Percentiles rank a stretch among this genome's conserved stretches.
phyloP scores from a whole-genome alignment of 2,113 vertebrate genomes.

The Agelaius tricolor region DNA sequence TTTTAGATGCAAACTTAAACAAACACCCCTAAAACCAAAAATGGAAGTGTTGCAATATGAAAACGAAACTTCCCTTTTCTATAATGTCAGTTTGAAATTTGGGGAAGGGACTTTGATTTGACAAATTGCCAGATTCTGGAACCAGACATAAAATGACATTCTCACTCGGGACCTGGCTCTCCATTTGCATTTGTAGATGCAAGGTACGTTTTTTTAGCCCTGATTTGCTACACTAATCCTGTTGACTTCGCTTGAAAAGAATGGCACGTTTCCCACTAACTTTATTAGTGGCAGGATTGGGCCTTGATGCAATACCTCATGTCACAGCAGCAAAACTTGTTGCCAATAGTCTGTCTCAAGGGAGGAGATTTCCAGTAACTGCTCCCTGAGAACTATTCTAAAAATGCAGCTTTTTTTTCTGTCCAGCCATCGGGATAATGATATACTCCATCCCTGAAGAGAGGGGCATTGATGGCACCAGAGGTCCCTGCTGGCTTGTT shows the following conservation, averaged over 20 bases:
- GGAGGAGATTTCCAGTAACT: conserved; percentile 66
- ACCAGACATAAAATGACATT: neutral
- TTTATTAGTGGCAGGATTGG: conserved; percentile 63
- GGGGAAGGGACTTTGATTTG: neutral
- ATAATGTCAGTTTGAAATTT: neutral
- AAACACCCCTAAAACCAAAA: neutral
- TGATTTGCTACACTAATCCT: conserved; percentile 26
- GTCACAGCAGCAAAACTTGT: conserved; percentile 61
- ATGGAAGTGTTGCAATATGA: neutral
- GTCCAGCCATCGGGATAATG: conserved; percentile 23
- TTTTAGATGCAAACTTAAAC: neutral
- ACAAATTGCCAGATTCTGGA: neutral
- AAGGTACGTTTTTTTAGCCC: conserved; percentile 18
- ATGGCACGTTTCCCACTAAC: conserved; percentile 45
- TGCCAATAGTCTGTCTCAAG: conserved; percentile 61
- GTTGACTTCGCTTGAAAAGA: conserved; percentile 46
- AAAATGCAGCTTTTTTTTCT: conserved; percentile 39
- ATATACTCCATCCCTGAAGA: conserved; percentile 55
- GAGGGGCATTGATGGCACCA: conserved; percentile 49
- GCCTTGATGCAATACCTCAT: conserved; percentile 55
- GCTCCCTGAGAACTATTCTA: conserved; percentile 37
- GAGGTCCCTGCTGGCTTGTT: conserved; percentile 70
- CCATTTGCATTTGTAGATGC: neutral
- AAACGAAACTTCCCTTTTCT: neutral
- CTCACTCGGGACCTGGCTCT: neutral